Conservation (phyloP, 30 jellyfish, hydroid and myxozoan genomes). For the Catostylus mosaicus region DNA sequence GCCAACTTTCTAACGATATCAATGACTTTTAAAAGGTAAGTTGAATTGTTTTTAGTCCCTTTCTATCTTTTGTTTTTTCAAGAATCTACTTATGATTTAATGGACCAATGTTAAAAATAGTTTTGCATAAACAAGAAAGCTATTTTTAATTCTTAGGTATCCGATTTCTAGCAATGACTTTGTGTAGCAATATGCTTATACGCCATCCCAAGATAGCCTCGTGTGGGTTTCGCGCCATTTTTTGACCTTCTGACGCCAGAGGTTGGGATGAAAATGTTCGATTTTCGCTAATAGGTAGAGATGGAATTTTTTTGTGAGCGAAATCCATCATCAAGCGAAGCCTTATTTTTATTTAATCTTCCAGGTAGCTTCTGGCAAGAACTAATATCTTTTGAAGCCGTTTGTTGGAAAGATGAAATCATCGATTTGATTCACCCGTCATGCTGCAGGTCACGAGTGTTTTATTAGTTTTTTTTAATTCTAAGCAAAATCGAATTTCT, state of each 20-base stretch:
- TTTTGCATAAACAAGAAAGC: no score
- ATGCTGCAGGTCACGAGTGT: conserved; percentile 54
- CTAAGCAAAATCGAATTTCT: no score
- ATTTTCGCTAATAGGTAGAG: background rate
- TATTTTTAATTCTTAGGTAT: no score
- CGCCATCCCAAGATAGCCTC: background rate
- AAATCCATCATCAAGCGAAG: background rate
- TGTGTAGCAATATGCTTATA: no score
- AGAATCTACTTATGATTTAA: no score
- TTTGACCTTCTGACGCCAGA: background rate
- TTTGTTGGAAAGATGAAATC: conserved; percentile 14
- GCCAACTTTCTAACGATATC: no score
- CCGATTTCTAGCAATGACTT: no score
- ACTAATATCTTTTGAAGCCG: conserved; percentile 22
- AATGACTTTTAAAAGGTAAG: no score
- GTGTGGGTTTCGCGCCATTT: conserved; percentile 4
- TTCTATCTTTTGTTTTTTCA: no score
- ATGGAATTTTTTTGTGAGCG: conserved; percentile 14
- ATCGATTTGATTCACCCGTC: conserved; percentile 31
- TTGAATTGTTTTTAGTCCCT: no score
- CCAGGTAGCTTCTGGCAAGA: conserved; percentile 18
- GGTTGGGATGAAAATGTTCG: background rate
- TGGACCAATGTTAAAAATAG: no score
- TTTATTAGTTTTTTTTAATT: background rate
- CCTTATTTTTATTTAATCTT: conserved; percentile 11